These are phyloP conservation scores for Drosophila percnosoma DNA, from an alignment of 2,888 invertebrate genomes.

Conservation along the genomic window DNA sequence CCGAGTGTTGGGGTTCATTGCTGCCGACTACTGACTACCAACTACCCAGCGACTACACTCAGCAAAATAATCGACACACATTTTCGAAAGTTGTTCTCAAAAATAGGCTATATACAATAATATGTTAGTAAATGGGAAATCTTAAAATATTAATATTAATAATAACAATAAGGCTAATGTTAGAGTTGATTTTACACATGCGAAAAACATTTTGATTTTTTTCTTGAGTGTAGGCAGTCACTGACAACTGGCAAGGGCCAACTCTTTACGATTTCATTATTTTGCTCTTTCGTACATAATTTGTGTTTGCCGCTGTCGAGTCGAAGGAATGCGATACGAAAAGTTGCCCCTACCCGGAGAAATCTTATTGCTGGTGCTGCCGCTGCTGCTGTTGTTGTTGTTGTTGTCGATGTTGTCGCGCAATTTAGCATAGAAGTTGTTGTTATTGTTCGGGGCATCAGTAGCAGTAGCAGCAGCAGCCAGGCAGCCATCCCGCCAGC, in stretches of 20 bases:
- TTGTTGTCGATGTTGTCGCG: conserved; percentile 48
- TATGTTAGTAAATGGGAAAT: no score
- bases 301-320: conserved; percentile 47
- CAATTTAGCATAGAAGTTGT: conserved; percentile 62
- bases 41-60: not conserved
- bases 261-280: conserved; percentile 79
- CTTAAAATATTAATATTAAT: no score
- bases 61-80: not conserved
- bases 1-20: not conserved
- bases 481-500: conserved; percentile 59
- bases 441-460: conserved; percentile 53
- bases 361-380: conserved; percentile 6
- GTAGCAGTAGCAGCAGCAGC: conserved; percentile 15
- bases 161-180: no score
- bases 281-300: conserved; percentile 74
- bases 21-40: not conserved
- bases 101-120: no score
- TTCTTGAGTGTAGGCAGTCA: not conserved
- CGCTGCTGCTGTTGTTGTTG: conserved; percentile 3
- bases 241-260: conserved; percentile 38
- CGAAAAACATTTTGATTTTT: not conserved
- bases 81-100: no score
- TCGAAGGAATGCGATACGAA: conserved; percentile 63
- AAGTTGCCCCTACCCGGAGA: conserved; percentile 25
- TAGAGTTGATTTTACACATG: no score